Base-by-base conservation (phyloP, 2,113 vertebrate species). In the Calonectris borealis region DNA sequence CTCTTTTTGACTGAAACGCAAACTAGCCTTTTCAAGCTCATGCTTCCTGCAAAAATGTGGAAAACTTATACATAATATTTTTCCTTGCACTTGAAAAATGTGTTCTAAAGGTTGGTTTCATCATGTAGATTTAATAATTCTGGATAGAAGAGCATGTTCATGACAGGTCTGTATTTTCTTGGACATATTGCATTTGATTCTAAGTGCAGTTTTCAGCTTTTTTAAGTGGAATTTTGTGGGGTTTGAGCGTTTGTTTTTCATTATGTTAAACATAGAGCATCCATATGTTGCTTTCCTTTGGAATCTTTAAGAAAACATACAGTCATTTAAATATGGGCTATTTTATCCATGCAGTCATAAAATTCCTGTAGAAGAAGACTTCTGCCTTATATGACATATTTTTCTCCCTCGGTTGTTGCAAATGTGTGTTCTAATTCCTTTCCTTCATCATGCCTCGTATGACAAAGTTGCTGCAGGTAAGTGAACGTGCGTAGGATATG, bases 211-310 rank as follows among this genome's bases (percentile, higher is more conserved):
- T 96, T 96, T 97, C 88, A 91, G 84, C 44, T 92, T 95, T 96
- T 97, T 94, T 3, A 91, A 94, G 73, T 60, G 87, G 75, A 95
- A 91, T 96, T 97, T 90, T 97, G 77, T 94, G 89, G 84, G 82
- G 42, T 96, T 94, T 97, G 84, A 95, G 78, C 46, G 9, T 95
- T 97, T 97, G 93, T 96, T 96, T 94, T 97, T 94, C 94, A 78
- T 96, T 92, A 96, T 95, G 94, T 95, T 97, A 96, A 96, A 94
- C 91, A 80, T 95, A 96, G 92, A 96, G 57, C 82, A 85, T 90
- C 85, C 96, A 96, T 96, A 96, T 95, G 94, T 93, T 97, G 93
- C 91, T 95, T 88, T 94, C 75, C 83, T 91, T 96, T 93, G 86
- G 91, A 96, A 89, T 88, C 82, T 90, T 93, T 91, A 75, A 95